Evolutionary conservation across 2,888 invertebrate species (phyloP), one percentile per base, ranked within the genome.

Genomic region (Teleogryllus oceanicus): DNA sequence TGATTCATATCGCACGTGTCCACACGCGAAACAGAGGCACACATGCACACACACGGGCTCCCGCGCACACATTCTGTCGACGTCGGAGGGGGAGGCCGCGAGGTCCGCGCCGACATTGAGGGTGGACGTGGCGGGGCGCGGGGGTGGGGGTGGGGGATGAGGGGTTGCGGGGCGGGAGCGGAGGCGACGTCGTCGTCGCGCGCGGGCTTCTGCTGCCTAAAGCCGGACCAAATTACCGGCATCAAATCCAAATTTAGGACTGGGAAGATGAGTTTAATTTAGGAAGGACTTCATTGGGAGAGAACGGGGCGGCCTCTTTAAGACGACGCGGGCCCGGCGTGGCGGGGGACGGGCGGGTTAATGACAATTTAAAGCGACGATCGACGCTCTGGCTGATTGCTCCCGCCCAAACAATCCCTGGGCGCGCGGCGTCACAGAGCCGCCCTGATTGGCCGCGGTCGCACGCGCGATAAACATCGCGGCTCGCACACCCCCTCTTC

Each of bases 201-300:
- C 62, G 62, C 62, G n/a, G 62, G 16, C 4, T 62, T 62, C 62
- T 37, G 24, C 24, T 24, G 62, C 62, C 62, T 62, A 62, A 37
- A 62, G 62, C 62, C 62, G 62, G 62, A 62, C 62, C 62, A 62
- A 62, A 62, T 62, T 62, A 62, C 62, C 62, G 62, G 62, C 62
- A 62, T 62, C 62, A 62, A 62, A 62, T 62, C 62, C 62, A n/a
- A 62, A 62, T 62, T 62, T 62, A 62, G 62, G n/a, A 62, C 62
- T n/a, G 62, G 62, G 62, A 62, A 62, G 62, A 62, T 62, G 62
- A 62, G 62, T 62, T 62, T 62, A 62, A 62, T 62, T 62, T 62
- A 62, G 62, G 62, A 62, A 62, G 62, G 62, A 62, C 62, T 62
- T 62, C 62, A 62, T 62, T 62, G 16, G 62, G n/a, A 62, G 62